Conservation (phyloP, 2,113 vertebrate species). For the Spheniscus mendiculus region DNA sequence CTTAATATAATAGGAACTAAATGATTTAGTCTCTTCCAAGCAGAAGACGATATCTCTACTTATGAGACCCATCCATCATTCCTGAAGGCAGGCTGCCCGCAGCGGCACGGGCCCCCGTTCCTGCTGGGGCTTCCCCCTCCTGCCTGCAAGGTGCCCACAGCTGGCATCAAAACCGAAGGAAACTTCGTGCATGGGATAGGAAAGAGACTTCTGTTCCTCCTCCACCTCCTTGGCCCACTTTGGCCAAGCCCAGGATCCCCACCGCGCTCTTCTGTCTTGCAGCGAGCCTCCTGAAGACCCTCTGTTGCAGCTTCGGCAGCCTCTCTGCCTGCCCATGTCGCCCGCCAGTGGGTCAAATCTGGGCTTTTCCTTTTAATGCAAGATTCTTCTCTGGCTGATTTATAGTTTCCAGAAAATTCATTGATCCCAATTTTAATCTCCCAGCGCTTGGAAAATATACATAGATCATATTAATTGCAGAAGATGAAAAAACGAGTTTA, state of each 20-base stretch:
- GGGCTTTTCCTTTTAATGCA: not conserved
- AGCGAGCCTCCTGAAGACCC: not conserved
- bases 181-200: not conserved
- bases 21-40: not conserved
- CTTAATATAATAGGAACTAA: not conserved
- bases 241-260: not conserved
- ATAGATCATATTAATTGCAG: not conserved
- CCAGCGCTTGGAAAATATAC: not conserved
- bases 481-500: not conserved
- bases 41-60: not conserved
- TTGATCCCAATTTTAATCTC: not conserved
- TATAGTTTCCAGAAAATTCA: not conserved
- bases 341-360: not conserved
- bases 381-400: not conserved
- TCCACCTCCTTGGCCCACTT: not conserved
- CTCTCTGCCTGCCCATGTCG: not conserved
- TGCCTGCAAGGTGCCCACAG: not conserved
- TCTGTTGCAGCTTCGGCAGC: fast-evolving
- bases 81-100: not conserved
- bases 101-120: fast-evolving
- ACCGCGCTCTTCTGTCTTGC: fast-evolving
- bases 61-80: not conserved
- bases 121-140: not conserved
- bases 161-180: not conserved
- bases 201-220: not conserved